Evolutionary conservation across 2,113 vertebrate species (phyloP), one percentile per base, ranked within the genome.

Genomic region (Eulemur macaco): DNA sequence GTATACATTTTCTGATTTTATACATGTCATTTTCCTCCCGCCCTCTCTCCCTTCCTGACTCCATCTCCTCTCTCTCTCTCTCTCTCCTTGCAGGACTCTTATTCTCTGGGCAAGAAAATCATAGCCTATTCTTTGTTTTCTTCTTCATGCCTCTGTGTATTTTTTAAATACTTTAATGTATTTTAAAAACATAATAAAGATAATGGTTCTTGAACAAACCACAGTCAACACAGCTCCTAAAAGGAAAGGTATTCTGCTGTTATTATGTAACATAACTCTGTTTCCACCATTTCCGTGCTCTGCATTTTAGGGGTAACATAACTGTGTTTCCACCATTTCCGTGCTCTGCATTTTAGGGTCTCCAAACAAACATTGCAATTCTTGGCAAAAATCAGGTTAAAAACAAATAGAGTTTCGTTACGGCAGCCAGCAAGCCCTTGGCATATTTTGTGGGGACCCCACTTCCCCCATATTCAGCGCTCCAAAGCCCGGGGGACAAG

Each of bases 131-230:
- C 63, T 92, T 58, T 89, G 76, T 94, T 63, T 80, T 54, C 50
- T 58, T 31, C 64, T 83, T 84, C 56, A 60, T 84, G 31, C 29
- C 68, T 85, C 92, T n/a, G 50, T 60, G 20, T 37, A 58, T 82
- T 89, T 69, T 58, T 52, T 29, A 37, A 68, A 88, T 73, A 50
- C 5, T 12, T 31, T 39, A 93, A 93, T 8, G 39, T 45, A 58
- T 15, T 25, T 34, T 81, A 88, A 54, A 50, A 92, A 42, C 81
- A 60, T 42, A 71, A 82, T 69, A 58, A 85, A 94, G 86, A 69
- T 18, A 37, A 68, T 8, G 63, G 11, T 25, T 91, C 76, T 85
- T 85, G 64, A 80, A 45, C 12, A 77, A 86, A 47, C 45, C 85
- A n/a, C 45, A 63, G 54, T 60, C 56, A 47, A 76, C 63, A 47